A percentile compares a stretch with the other conserved stretches of the same genome.
Conservation (phyloP, 1,140 invertebrate genomes). For the Nasonia giraulti region DNA sequence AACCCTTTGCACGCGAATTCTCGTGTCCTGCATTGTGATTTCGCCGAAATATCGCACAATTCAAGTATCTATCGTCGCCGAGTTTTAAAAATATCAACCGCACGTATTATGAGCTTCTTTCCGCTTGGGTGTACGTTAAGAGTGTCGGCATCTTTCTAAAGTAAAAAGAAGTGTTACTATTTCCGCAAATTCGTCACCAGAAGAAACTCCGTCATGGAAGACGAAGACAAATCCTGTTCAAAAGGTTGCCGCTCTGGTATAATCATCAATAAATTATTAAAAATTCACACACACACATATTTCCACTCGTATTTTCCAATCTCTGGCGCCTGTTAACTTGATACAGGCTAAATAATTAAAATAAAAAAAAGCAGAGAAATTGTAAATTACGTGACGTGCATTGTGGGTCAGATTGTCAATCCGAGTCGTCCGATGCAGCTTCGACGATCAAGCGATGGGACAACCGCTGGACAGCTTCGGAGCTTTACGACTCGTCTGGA, state of each 20-base stretch:
- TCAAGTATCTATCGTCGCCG: neutral
- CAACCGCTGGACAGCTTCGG: slow-evolving; percentile 65
- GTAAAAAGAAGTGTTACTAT: neutral
- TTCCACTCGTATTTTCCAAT: neutral
- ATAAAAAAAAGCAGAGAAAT: neutral
- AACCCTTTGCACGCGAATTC: slow-evolving; percentile 13
- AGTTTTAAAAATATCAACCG: neutral
- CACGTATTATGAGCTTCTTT: neutral
- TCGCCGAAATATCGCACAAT: neutral
- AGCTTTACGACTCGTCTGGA: slow-evolving; percentile 66
- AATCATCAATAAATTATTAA: neutral
- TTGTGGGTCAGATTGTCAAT: slow-evolving; percentile 61
- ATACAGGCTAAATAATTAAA: neutral
- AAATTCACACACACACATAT: neutral
- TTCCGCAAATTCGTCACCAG: no score
- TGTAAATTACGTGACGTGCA: slow-evolving; percentile 19
- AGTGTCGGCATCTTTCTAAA: neutral
- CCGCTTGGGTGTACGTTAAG: neutral
- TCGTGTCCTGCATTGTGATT: neutral
- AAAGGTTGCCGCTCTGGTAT: slow-evolving; percentile 57
- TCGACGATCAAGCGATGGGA: slow-evolving; percentile 68
- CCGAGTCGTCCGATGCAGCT: slow-evolving; percentile 65
- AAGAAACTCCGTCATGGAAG: slow-evolving; percentile 55
- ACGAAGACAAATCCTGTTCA: slow-evolving; percentile 60
- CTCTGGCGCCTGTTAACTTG: neutral